Evolutionary conservation across 2,113 vertebrate genomes (phyloP), one percentile per base, ranked within the genome.

Genomic region (Pluvianellus socialis): DNA sequence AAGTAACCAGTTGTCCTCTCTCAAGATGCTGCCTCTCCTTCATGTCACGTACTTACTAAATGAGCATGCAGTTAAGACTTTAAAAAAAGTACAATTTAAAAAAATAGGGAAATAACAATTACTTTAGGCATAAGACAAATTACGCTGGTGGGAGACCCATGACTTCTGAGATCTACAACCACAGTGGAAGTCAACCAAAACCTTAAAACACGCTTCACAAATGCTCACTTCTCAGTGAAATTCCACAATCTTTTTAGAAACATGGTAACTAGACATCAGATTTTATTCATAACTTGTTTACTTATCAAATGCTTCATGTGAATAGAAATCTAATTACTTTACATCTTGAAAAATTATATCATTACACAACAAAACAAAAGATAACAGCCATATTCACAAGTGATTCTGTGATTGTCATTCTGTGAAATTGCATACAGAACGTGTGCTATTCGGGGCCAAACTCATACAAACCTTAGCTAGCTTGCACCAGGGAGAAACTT

Each of bases 311-410:
- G 61, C 94, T 97, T 96, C 89, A 72, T 45, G 65, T 77, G 91
- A 96, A 96, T 80, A 96, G 96, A 98, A 98, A 97, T 92, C 86
- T 96, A 97, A 98, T 97, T 98, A 97, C 53, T 76, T 97, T 92
- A 88, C 75, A 83, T 88, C 97, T 96, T 95, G 76, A 93, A 96
- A 98, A 98, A 98, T 97, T 96, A 85, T 88, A 96, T 94, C 94
- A 93, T 94, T 97, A 95, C 80, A 95, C 27, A 95, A 96, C 92
- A 97, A 97, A 97, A 79, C 94, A 90, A 92, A 97, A 95, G 84
- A 74, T 96, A 98, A 96, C 92, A 96, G 87, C 92, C 97, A 71
- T 91, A 93, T 72, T 97, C 66, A 38, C 77, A 96, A 96, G 92
- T 79, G 83, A 96, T 85, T 96, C 91, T 74, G 74, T 86, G 95